A percentile compares a stretch with the other conserved stretches of the same genome.
phyloP scores from a whole-genome alignment of 2,888 invertebrate genomes.

The Alloplasta piceator region DNA sequence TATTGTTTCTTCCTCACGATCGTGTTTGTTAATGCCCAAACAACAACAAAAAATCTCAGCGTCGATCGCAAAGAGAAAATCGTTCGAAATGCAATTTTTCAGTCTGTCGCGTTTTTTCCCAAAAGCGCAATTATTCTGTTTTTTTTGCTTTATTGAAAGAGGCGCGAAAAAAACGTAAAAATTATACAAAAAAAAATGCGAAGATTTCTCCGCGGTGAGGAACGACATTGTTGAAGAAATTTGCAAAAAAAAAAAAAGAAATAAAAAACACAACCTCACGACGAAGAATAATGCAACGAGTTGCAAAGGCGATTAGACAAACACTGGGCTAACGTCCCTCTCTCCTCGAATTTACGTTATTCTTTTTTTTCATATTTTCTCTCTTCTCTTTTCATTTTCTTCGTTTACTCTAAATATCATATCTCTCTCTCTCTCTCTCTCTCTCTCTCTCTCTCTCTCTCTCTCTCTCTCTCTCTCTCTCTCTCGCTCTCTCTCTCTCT shows the following conservation, averaged over 20 bases:
- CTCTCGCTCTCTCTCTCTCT: conserved; percentile 13
- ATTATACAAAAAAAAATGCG: conserved; percentile 39
- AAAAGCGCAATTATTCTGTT: conserved; percentile 47
- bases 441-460: conserved; percentile 16
- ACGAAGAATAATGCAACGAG: conserved; percentile 41
- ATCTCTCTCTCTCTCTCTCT: conserved; percentile 19
- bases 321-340: conserved; percentile 57
- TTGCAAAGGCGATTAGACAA: conserved; percentile 43
- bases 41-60: not conserved
- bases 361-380: not conserved
- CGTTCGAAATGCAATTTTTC: conserved; percentile 59
- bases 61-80: conserved; percentile 3
- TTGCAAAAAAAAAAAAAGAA: not conserved
- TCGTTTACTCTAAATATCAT: not conserved
- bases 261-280: conserved; percentile 12
- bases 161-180: conserved; percentile 29
- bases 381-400: conserved; percentile 5
- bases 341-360: conserved; percentile 23
- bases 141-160: conserved; percentile 42
- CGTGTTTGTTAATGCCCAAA: conserved; percentile 34
- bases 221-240: conserved; percentile 23
- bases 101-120: conserved; percentile 45
- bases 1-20: not conserved
- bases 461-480: conserved; percentile 18
- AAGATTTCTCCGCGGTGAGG: conserved; percentile 41